These are phyloP conservation scores for Chesias legatella DNA, from an alignment of 2,888 invertebrate genomes.

Conservation along the genomic window DNA sequence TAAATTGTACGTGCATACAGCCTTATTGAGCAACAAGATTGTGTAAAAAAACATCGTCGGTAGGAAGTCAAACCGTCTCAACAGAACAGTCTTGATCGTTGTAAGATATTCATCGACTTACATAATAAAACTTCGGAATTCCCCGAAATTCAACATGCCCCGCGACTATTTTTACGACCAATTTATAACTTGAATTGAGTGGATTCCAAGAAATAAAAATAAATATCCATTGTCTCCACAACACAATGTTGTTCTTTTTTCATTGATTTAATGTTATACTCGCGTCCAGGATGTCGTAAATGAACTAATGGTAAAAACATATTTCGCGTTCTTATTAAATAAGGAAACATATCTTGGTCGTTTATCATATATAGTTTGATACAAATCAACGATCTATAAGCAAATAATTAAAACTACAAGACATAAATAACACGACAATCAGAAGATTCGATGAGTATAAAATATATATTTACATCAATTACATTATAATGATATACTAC, in stretches of 20 bases:
- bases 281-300: slow-evolving; percentile 17
- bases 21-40: slow-evolving; percentile 76
- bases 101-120: slow-evolving; percentile 31
- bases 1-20: slow-evolving; percentile 47
- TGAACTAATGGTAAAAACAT: no score
- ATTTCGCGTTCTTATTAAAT: neutral
- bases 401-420: no score
- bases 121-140: slow-evolving; percentile 15
- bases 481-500: no score
- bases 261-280: slow-evolving; percentile 9
- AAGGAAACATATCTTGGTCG: neutral
- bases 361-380: neutral
- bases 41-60: slow-evolving; percentile 80
- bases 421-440: no score
- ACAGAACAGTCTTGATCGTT: slow-evolving; percentile 57
- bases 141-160: slow-evolving; percentile 11
- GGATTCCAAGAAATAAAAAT: slow-evolving; percentile 11
- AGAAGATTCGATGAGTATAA: no score
- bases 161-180: slow-evolving; percentile 13
- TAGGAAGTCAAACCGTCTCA: slow-evolving; percentile 73
- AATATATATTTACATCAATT: no score
- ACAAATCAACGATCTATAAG: no score
- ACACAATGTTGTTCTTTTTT: slow-evolving; percentile 5
- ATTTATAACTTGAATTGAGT: slow-evolving; percentile 11
- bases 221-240: slow-evolving; percentile 15